Evolutionary conservation across 2,888 invertebrate species (phyloP), one percentile per base, ranked within the genome.

Genomic region (Rhingia rostrata): DNA sequence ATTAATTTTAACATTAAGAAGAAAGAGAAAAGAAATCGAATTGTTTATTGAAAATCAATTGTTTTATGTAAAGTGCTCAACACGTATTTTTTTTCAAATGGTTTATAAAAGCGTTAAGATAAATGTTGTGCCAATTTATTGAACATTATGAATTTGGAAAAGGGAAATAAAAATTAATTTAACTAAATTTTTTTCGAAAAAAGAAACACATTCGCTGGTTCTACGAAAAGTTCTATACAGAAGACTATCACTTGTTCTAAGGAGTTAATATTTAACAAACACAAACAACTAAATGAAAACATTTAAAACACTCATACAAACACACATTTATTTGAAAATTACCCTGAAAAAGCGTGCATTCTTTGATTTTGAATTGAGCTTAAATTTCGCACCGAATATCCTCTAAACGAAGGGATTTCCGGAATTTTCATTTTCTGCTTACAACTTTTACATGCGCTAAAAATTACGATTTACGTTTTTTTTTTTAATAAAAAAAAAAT

Each of bases 371-470:
- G 86, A 80, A 89, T 88, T 87, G 89, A 89, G 89, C 88, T 89
- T 88, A 90, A 89, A 89, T 90, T 90, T 86, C 90, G 89, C 88
- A 90, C 89, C 87, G 91, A 91, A 90, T 90, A 89, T 89, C 91
- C 91, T 88, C 90, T 88, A 89, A 90, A 91, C 88, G 90, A 88
- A 86, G 91, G 91, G 87, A 91, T 91, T 89, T 90, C 91, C 89
- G 90, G 89, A 88, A 91, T 89, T 89, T 90, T 89, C 88, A 89
- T 88, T 88, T 89, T 90, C 89, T 88, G 89, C 88, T 89, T 90
- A 88, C 90, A 90, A 90, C 88, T 90, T 89, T 90, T 91, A 89
- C 91, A 91, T 90, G 91, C 91, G 89, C 91, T 91, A 89, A 86
- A 49, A 87, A 87, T 86, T 82, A 84, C 74, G 61, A 72, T 81